Base-by-base conservation (phyloP, 2,113 vertebrate species). In the Sialia sialis region DNA sequence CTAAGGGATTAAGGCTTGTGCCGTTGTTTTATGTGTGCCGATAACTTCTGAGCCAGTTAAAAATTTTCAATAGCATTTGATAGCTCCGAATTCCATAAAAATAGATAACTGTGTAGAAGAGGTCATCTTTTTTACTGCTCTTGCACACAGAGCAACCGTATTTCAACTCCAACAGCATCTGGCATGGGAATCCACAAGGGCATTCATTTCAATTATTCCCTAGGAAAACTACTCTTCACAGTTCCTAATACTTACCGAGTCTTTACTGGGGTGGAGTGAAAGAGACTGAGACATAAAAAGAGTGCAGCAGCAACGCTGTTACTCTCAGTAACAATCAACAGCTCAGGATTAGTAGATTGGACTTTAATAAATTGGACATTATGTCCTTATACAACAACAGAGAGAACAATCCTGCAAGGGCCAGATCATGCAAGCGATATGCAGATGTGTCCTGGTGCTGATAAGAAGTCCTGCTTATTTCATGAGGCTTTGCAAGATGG, bases 121-220 rank as follows among this genome's bases (percentile, higher is more conserved):
- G 43, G 18, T 38, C 1, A 3, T 78, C 36, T 36, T 44, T 51
- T 67, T 63, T 13, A 29, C n/a, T 63, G 27, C 18, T 62, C 9
- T 52, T 60, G n/a, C n/a, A 21, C 9, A 1, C 0, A 32, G 49
- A 39, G 23, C 0, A 0, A 7, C 26, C 15, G 3, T 25, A 52
- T 64, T n/a, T 26, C 2, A 1, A 66, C 22, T 56, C 49, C 54
- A 83, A 49, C 43, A 64, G 58, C 84, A 59, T 49, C 32, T 36
- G 16, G 11, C 34, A 59, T 32, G 22, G 13, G 66, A 78, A 68
- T 51, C 27, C 19, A n/a, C 23, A 9, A 11, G 3, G 5, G 8
- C 4, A 6, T 21, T 89, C 4, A 46, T 34, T 38, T n/a, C 22
- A 18, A 1, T n/a, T 49, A 3, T 60, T 5, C 20, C 34, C 4